Base-by-base conservation (phyloP, 2,888 invertebrate species). In the Tortrix viridana region DNA sequence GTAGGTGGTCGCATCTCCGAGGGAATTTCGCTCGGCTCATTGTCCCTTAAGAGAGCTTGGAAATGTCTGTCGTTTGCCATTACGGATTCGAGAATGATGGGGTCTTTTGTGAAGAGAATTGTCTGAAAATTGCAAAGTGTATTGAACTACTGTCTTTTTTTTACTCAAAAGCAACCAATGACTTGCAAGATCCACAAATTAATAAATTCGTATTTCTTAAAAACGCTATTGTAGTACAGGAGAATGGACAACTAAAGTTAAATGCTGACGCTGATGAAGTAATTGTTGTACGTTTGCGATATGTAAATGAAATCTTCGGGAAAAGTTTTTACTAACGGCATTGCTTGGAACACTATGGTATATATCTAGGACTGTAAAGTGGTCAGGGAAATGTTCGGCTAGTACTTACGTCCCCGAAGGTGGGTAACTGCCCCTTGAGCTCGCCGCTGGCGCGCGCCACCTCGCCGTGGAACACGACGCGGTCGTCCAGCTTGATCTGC, bases 81-180 rank as follows among this genome's bases (percentile, higher is more conserved):
- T 63, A 89, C 77, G 0, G 82, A 70, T 70, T 92, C 96, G 37
- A 97, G 87, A 59, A 97, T 96, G 18, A 84, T 80, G 38, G 96
- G 94, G 72, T 96, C 95, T 67, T 95, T 96, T 20, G 97, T 97
- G 81, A 97, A 97, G 60, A 97, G 89, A 67, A 97, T 97, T 7
- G 97, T 97, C 97, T 97, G 90, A 26, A 93, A 81, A 20, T 32
- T 32, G 4, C 16, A 46, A 7, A 7, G 1, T 6, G 18, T 37
- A 16, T 1, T 43, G 1, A 6, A 43, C 6, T 12, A 7, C 6
- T 23, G 6, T 26, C 7, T 7, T 26, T 26, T 9, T 26, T 26
- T 26, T 26, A 1, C 26, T 9, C 9, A 7, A 9, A 7, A 26
- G 2, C 26, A 7, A 26, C 26, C 26, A n/a, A 26, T 26, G 26